Conservation (phyloP, 2,797 vertebrate species). For the Oophaga sylvatica region DNA sequence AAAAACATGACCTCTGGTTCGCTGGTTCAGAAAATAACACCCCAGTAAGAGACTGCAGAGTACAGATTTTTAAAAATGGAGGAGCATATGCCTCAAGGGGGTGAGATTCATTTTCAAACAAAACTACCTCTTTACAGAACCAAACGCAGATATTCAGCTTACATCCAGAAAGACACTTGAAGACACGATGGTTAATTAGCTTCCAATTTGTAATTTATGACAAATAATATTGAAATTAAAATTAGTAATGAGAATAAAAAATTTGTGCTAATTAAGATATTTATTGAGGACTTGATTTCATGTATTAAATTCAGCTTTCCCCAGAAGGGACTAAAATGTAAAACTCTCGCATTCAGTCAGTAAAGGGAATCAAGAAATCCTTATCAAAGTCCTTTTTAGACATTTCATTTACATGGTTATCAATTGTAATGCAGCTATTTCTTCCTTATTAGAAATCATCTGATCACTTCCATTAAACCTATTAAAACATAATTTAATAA, state of each 20-base stretch:
- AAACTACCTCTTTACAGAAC: neutral
- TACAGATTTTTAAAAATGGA: neutral
- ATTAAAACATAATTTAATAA: too few relatives aligned
- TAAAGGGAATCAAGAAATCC: slow-evolving; percentile 36
- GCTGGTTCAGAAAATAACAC: neutral
- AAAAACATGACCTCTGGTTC: neutral
- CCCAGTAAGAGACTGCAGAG: neutral
- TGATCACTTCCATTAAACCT: too few relatives aligned
- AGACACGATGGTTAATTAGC: neutral
- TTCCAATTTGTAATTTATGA: slow-evolving; percentile 4
- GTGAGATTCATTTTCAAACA: neutral
- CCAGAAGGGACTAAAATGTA: slow-evolving; percentile 2
- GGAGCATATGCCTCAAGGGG: neutral
- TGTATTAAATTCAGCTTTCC: slow-evolving; percentile 24
- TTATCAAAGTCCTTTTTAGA: slow-evolving; percentile 31
- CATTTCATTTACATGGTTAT: slow-evolving; percentile 29
- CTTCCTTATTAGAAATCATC: too few relatives aligned
- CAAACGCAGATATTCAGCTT: neutral
- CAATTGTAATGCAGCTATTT: neutral
- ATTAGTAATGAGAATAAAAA: slow-evolving; percentile 12
- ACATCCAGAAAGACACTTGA: neutral
- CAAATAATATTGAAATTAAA: slow-evolving; percentile 15
- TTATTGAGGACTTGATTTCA: slow-evolving; percentile 26
- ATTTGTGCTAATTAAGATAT: slow-evolving; percentile 31
- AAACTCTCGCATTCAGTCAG: slow-evolving; percentile 28